These are phyloP conservation scores for Paradisaea rubra DNA, from an alignment of 2,113 vertebrate genomes.

Conservation along the genomic window DNA sequence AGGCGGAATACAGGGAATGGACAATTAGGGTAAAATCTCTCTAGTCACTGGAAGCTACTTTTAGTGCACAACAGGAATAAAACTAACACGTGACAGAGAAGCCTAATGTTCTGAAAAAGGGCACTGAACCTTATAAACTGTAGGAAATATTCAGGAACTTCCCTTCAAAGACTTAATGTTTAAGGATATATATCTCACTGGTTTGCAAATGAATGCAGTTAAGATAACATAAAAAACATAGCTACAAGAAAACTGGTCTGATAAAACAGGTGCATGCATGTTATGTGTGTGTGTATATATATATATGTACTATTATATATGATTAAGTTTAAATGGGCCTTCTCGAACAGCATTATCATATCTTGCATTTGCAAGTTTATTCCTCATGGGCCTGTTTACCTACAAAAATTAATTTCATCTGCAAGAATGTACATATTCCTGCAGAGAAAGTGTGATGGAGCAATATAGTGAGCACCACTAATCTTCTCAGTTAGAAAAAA, in stretches of 20 bases:
- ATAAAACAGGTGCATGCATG: not conserved
- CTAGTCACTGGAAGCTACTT: not conserved
- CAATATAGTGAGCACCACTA: not conserved
- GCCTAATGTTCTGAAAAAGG: not conserved
- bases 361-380: not conserved
- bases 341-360: not conserved
- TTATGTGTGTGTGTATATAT: rapidly evolving
- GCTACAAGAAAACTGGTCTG: not conserved
- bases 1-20: conserved; percentile 1
- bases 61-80: not conserved
- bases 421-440: not conserved
- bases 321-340: not conserved
- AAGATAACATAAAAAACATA: not conserved
- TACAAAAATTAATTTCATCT: not conserved
- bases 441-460: not conserved
- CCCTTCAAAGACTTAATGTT: not conserved
- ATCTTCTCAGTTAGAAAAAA: not conserved
- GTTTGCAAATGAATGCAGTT: not conserved
- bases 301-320: not conserved
- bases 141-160: not conserved
- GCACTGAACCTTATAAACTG: not conserved
- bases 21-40: conserved; percentile 17
- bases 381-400: not conserved
- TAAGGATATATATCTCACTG: not conserved
- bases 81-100: not conserved